These are phyloP conservation scores for Microtus oregoni DNA, from an alignment of 2,113 vertebrate genomes.

Conservation along the genomic window DNA sequence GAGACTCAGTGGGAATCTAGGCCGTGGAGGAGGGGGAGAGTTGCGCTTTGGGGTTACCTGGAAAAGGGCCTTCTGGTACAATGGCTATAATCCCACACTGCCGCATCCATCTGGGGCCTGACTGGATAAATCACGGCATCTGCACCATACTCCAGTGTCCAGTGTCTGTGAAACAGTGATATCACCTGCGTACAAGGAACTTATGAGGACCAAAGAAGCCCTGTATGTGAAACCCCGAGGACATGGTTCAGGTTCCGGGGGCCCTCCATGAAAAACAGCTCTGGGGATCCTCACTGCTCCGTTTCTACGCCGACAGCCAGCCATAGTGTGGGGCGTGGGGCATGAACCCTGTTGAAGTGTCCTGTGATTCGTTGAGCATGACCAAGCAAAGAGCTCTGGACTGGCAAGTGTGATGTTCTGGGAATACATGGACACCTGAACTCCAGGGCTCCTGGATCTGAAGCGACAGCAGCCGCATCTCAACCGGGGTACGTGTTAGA, in stretches of 20 bases:
- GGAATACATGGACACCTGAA: neutral
- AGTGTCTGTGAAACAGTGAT: neutral
- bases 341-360: neutral
- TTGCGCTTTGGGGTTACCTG: neutral
- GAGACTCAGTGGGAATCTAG: neutral
- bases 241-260: neutral
- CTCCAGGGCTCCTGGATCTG: neutral
- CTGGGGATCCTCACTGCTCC: neutral
- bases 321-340: neutral
- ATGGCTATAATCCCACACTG: neutral
- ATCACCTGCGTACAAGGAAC: neutral
- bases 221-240: neutral
- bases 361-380: neutral
- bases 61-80: neutral
- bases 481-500: neutral
- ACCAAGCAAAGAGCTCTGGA: neutral
- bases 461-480: neutral
- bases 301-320: neutral
- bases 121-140: neutral
- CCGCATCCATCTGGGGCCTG: neutral
- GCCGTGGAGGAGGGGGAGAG: neutral
- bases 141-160: neutral
- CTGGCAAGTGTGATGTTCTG: neutral
- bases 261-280: neutral
- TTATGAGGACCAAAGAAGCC: neutral